phyloP scores from a whole-genome alignment of 2,888 invertebrate genomes.

The Pristionchus mayeri region DNA sequence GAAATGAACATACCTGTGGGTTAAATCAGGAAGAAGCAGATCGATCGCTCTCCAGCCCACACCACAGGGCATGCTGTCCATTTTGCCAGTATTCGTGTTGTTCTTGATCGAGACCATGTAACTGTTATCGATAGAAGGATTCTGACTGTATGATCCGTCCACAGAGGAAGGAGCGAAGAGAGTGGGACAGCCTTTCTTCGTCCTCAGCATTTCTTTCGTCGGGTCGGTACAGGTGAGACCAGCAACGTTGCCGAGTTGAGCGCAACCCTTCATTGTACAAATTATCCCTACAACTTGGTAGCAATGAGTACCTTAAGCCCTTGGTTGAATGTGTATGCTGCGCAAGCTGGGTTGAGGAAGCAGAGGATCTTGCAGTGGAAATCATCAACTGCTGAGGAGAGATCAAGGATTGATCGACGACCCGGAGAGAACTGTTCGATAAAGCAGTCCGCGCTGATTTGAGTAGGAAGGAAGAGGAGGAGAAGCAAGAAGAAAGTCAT shows the following conservation, averaged over 20 bases:
- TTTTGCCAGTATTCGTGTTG: not conserved
- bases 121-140: not conserved
- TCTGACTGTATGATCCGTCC: not conserved
- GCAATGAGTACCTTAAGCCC: not conserved
- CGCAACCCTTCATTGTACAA: not conserved
- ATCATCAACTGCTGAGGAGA: not conserved
- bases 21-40: not conserved
- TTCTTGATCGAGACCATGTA: not conserved
- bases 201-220: not conserved
- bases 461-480: not conserved
- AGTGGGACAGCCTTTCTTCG: not conserved
- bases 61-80: not conserved
- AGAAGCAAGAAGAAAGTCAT: too few relatives aligned
- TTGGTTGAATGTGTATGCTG: not conserved
- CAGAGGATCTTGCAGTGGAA: not conserved
- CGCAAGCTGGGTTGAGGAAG: not conserved
- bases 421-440: not conserved
- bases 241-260: not conserved
- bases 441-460: not conserved
- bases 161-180: not conserved
- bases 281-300: too few relatives aligned
- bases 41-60: not conserved
- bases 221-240: not conserved
- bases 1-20: not conserved
- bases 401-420: not conserved